These are phyloP conservation scores for Percopsis transmontana DNA, from an alignment of 2,113 vertebrate species.

Conservation along the genomic window DNA sequence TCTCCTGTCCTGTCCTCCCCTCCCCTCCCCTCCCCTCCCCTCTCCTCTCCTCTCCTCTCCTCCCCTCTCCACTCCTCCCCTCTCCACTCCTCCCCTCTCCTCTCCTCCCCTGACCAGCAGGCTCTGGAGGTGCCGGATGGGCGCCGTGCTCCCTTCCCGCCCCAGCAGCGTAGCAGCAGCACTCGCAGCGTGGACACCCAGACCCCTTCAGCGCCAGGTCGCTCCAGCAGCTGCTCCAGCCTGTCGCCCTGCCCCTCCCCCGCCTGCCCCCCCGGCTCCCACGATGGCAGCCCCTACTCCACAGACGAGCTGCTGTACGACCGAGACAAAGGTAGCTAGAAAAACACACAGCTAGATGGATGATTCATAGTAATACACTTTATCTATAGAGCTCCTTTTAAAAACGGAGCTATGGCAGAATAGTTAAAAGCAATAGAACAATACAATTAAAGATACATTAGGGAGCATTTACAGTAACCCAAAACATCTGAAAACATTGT, in stretches of 20 bases:
- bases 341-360: no score
- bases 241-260: conserved; percentile 90
- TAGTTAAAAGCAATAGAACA: no score
- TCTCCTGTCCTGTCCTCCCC: no score
- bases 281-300: conserved; percentile 94
- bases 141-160: conserved; percentile 90
- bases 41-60: no score
- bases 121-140: conserved; percentile 94
- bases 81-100: no score
- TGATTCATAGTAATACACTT: no score
- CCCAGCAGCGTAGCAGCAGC: conserved; percentile 90
- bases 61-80: no score
- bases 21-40: neutral
- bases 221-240: conserved; percentile 89
- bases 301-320: conserved; percentile 93
- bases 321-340: conserved; percentile 94
- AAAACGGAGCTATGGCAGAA: no score
- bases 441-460: no score
- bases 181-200: conserved; percentile 91
- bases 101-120: conserved; percentile 58
- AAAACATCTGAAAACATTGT: no score
- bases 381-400: no score
- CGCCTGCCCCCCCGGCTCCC: conserved; percentile 89
- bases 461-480: no score
- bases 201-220: conserved; percentile 88